phyloP scores from a whole-genome alignment of 1,140 invertebrate species.

The Heliothis virescens region DNA sequence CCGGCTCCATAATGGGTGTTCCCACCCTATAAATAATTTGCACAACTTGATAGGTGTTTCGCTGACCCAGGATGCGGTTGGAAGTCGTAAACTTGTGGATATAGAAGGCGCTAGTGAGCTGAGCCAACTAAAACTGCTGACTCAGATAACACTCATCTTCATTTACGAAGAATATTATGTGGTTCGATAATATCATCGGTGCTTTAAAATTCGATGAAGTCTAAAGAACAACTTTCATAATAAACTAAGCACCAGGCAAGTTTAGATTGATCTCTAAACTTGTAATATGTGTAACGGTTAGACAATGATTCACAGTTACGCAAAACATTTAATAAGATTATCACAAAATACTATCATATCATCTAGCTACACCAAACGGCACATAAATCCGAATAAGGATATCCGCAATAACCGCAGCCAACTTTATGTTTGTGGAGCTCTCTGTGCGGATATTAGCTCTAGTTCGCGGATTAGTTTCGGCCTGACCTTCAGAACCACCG shows the following conservation, averaged over 20 bases:
- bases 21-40: slow-evolving; percentile 40
- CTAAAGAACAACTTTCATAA: too few species aligned
- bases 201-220: neutral
- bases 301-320: too few species aligned
- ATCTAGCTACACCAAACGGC: neutral
- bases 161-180: neutral
- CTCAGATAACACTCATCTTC: neutral
- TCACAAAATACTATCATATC: neutral
- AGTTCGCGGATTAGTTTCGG: slow-evolving; percentile 26
- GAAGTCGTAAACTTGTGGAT: slow-evolving; percentile 11
- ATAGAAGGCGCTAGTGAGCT: neutral
- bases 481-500: neutral
- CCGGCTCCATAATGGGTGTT: slow-evolving; percentile 32
- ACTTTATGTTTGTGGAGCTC: slow-evolving; percentile 29
- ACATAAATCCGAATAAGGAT: slow-evolving; percentile 35
- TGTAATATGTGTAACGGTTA: too few species aligned
- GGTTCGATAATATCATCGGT: neutral
- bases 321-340: neutral
- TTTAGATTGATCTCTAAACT: too few species aligned
- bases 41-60: slow-evolving; percentile 10
- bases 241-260: too few species aligned
- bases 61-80: slow-evolving; percentile 7
- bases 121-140: slow-evolving; percentile 4
- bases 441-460: slow-evolving; percentile 22
- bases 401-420: slow-evolving; percentile 35